Conservation (phyloP, 2,888 invertebrate genomes). For the Hydriomena furcata region DNA sequence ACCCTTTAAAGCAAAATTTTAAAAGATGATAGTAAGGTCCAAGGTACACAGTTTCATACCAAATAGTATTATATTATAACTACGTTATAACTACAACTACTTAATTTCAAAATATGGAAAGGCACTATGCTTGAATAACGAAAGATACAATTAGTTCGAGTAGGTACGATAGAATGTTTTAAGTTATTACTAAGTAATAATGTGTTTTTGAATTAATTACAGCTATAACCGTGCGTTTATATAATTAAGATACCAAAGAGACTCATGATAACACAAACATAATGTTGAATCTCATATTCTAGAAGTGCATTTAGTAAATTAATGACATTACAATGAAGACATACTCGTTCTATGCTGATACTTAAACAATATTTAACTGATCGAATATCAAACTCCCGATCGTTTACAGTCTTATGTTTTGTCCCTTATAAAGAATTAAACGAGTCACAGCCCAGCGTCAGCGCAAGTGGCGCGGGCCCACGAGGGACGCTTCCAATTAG, state of each 20-base stretch:
- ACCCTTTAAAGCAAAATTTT: conserved; percentile 41
- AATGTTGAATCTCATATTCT: conserved; percentile 42
- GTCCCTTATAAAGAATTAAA: conserved; percentile 55
- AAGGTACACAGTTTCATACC: conserved; percentile 47
- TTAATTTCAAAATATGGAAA: conserved; percentile 66
- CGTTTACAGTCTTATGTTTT: conserved; percentile 65
- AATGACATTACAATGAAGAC: conserved; percentile 40
- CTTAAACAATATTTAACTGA: conserved; percentile 46
- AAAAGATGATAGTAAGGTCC: conserved; percentile 42
- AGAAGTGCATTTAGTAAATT: conserved; percentile 50
- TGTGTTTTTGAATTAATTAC: too few relatives aligned
- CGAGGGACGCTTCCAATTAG: conserved; percentile 29
- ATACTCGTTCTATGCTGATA: conserved; percentile 37
- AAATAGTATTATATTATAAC: conserved; percentile 45
- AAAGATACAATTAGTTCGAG: conserved; percentile 36
- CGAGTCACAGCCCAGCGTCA: conserved; percentile 57
- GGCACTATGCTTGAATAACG: conserved; percentile 76
- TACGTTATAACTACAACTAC: conserved; percentile 52
- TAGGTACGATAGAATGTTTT: conserved; percentile 27
- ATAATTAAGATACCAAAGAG: not conserved
- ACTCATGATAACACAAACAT: conserved; percentile 19
- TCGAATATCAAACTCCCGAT: conserved; percentile 47
- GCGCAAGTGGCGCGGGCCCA: conserved; percentile 31
- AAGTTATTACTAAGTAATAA: not conserved
- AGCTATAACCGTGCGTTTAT: too few relatives aligned